Conservation (phyloP, 1,140 invertebrate species). For the Gonioctena quinquepunctata region DNA sequence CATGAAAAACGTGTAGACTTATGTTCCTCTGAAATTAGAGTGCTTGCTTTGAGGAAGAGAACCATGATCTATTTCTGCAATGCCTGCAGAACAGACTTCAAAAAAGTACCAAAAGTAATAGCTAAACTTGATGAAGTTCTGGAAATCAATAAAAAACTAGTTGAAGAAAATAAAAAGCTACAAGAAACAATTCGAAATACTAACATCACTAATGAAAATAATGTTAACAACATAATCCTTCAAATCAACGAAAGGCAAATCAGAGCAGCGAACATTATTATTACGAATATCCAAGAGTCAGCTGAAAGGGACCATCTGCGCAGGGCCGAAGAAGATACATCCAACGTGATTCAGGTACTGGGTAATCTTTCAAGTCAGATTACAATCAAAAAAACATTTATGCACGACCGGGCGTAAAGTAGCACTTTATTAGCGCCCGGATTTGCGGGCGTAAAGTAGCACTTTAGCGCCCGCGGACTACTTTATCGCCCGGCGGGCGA, state of each 20-base stretch:
- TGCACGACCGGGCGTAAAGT: no score
- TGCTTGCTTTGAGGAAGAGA: neutral
- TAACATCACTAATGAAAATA: neutral
- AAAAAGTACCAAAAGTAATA: neutral
- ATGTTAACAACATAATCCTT: neutral
- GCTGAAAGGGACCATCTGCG: neutral
- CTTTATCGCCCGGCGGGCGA: no score
- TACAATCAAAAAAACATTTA: neutral
- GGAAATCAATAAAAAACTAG: constrained; percentile 3
- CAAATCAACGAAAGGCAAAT: neutral
- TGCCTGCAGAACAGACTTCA: neutral
- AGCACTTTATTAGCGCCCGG: no score
- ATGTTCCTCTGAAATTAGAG: neutral
- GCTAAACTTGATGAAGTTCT: neutral
- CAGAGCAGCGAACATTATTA: neutral
- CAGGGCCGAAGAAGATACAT: constrained; percentile 1
- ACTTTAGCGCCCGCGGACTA: no score
- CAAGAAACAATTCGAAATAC: neutral
- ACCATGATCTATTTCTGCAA: neutral
- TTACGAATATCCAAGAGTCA: neutral
- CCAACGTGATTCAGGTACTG: neutral
- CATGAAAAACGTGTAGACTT: neutral
- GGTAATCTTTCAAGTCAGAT: neutral
- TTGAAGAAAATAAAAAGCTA: neutral
- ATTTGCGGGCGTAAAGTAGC: no score